A percentile compares a stretch with the other conserved stretches of the same genome.
Conservation (phyloP, 30 jellyfish, hydroid and myxozoan species). For the Aurelia aurita region DNA sequence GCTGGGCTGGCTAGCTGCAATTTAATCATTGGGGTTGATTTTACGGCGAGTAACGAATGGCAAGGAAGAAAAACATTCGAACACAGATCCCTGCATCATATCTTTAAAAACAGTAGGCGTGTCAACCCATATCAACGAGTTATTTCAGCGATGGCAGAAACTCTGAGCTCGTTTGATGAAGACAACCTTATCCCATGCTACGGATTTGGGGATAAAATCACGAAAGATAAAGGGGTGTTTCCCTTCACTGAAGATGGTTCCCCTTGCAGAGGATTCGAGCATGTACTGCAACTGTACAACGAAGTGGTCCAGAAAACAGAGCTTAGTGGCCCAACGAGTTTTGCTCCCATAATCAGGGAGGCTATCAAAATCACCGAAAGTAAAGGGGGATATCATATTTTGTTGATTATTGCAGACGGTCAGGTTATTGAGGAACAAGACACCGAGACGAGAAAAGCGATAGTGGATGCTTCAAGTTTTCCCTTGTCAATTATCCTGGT, state of each 20-base stretch:
- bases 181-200: constrained; percentile 83
- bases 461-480: constrained; percentile 77
- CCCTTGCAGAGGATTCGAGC: constrained; percentile 86
- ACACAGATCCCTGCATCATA: constrained; percentile 80
- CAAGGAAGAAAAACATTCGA: constrained; percentile 94
- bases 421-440: constrained; percentile 91
- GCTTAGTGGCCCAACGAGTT: constrained; percentile 93
- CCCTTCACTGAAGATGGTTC: constrained; percentile 62
- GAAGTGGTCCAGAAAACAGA: constrained; percentile 75
- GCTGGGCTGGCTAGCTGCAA: constrained; percentile 86
- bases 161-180: constrained; percentile 77
- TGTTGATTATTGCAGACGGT: constrained; percentile 87
- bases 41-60: constrained; percentile 95
- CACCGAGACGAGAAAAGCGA: constrained; percentile 67
- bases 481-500: constrained; percentile 91
- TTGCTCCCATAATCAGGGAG: constrained; percentile 81
- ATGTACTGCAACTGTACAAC: constrained; percentile 64
- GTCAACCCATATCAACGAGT: constrained; percentile 87
- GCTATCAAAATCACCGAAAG: constrained; percentile 68
- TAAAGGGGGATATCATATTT: constrained; percentile 64
- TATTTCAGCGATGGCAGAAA: constrained; percentile 70
- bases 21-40: constrained; percentile 81
- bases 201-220: constrained; percentile 90
- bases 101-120: constrained; percentile 56
- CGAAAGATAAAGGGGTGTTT: constrained; percentile 81